Percentiles rank a stretch among this genome's conserved stretches.
phyloP scores from a whole-genome alignment of 2,888 invertebrate species.

The Bhutanitis thaidina region DNA sequence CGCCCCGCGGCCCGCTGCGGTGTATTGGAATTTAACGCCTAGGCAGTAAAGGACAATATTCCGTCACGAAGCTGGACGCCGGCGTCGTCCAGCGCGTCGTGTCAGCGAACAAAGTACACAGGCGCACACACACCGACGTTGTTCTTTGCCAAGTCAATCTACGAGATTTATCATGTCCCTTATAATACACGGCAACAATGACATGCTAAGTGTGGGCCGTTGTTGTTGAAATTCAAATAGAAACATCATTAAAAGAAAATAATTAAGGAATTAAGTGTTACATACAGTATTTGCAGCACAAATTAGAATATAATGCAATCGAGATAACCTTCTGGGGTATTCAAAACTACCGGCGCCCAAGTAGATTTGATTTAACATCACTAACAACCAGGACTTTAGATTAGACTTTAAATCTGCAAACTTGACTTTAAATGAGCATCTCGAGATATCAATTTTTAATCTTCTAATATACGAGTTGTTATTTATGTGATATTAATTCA shows the following conservation, averaged over 20 bases:
- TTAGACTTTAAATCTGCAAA: no score
- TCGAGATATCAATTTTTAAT: no score
- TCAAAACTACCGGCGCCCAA: no score
- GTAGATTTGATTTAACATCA: no score
- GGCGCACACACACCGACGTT: background rate
- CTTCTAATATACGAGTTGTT: no score
- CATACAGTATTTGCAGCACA: no score
- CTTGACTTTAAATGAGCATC: no score
- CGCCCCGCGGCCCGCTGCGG: background rate
- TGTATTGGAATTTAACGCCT: background rate
- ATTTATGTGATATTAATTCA: no score
- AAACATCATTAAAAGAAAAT: background rate
- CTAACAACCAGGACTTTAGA: no score
- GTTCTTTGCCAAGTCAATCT: background rate
- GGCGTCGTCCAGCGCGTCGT: background rate
- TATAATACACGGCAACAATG: background rate
- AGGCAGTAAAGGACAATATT: background rate
- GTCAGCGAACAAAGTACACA: background rate
- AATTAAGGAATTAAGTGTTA: no score
- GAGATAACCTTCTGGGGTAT: no score
- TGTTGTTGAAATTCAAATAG: background rate
- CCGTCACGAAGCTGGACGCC: background rate
- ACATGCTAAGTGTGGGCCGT: conserved; percentile 1
- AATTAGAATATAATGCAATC: no score
- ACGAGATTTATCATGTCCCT: background rate